These are phyloP conservation scores for Xanthorhoe designata DNA, from an alignment of 2,888 invertebrate species.

Conservation along the genomic window DNA sequence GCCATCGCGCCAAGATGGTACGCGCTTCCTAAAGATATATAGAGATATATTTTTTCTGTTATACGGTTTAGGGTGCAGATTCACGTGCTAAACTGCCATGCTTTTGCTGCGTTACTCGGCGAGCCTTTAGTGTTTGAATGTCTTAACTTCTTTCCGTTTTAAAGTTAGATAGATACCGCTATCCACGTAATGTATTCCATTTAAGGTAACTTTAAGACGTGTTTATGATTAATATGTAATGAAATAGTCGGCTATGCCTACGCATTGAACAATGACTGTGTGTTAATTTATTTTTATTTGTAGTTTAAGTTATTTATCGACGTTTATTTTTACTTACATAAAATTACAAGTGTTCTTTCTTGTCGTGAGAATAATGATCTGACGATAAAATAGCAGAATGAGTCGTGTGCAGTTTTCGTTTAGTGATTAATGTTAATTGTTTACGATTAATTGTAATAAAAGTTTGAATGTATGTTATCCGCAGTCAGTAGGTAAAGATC, in stretches of 20 bases:
- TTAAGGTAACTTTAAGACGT: conserved; percentile 78
- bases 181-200: conserved; percentile 80
- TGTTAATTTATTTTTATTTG: conserved; percentile 80
- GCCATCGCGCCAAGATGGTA: conserved; percentile 41
- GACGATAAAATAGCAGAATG: conserved; percentile 64
- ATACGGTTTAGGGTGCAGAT: conserved; percentile 80
- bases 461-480: conserved; percentile 62
- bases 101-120: conserved; percentile 79
- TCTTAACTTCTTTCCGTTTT: conserved; percentile 64
- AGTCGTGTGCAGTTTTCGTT: conserved; percentile 68
- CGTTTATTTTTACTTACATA: conserved; percentile 66
- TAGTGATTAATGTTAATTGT: conserved; percentile 60
- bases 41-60: conserved; percentile 62
- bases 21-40: conserved; percentile 67
- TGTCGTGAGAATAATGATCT: conserved; percentile 70
- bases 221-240: conserved; percentile 71
- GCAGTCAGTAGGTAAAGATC: conserved; percentile 57
- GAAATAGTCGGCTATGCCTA: conserved; percentile 74
- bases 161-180: conserved; percentile 72
- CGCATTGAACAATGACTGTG: conserved; percentile 81
- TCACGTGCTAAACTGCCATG: conserved; percentile 80
- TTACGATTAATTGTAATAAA: conserved; percentile 56
- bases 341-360: conserved; percentile 63
- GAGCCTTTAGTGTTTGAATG: conserved; percentile 69
- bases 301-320: conserved; percentile 81